These are phyloP conservation scores for Chloroceryle inda DNA, from an alignment of 2,797 vertebrate species.

Conservation along the genomic window DNA sequence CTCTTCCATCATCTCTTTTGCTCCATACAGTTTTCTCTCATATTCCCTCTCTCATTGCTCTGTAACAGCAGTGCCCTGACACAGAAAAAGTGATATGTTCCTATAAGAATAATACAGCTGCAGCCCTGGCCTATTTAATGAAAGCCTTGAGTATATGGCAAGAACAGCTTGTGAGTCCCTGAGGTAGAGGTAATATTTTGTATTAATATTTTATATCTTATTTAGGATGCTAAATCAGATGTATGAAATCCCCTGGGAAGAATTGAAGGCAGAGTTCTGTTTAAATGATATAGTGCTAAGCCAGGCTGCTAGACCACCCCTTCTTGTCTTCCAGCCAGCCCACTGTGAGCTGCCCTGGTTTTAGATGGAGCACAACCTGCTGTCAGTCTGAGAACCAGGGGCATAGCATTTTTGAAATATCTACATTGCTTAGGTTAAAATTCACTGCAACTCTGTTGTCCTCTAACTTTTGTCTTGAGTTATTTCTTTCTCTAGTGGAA, in stretches of 20 bases:
- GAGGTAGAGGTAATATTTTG: constrained; percentile 67
- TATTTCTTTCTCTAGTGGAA: neutral
- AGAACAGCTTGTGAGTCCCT: constrained; percentile 47
- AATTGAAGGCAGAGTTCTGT: constrained; percentile 12
- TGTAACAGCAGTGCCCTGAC: neutral
- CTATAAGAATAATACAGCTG: constrained; percentile 48
- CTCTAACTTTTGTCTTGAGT: neutral
- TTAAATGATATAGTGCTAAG: constrained; percentile 44
- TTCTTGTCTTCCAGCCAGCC: constrained; percentile 19
- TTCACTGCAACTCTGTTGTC: neutral
- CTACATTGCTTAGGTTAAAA: neutral
- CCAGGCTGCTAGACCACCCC: neutral
- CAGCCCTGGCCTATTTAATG: constrained; percentile 63
- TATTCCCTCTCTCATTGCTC: neutral
- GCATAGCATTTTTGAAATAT: neutral
- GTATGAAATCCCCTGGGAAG: constrained; percentile 50
- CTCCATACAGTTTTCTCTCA: neutral
- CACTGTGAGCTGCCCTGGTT: neutral
- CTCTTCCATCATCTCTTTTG: neutral
- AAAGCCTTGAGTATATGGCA: constrained; percentile 39
- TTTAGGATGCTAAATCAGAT: constrained; percentile 71
- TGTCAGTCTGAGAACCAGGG: neutral
- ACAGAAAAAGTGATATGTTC: constrained; percentile 44
- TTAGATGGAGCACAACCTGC: neutral
- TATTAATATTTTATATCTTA: constrained; percentile 77